Base-by-base conservation (phyloP, 2,113 vertebrate genomes). In the Probosciger aterrimus region DNA sequence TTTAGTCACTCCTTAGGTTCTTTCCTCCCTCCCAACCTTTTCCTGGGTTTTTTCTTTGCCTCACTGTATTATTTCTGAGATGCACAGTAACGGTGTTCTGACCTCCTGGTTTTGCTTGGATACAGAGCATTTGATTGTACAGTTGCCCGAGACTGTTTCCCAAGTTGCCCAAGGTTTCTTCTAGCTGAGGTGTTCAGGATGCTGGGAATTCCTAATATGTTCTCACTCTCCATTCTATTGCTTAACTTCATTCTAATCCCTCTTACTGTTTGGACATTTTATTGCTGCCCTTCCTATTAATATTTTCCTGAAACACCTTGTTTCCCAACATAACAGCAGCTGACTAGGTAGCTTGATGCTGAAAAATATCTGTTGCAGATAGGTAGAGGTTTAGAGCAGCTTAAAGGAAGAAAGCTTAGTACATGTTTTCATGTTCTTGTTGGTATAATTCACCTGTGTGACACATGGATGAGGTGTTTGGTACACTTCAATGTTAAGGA, bases 371-470 rank as follows among this genome's bases (percentile, higher is more conserved):
- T 12, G 41, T 7, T 80, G 53, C 41, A 70, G 64, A 8, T 8
- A 14, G 27, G 25, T 4, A 33, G 28, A 27, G 28, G 28, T 27
- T 73, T 23, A n/a, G 53, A 35, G 63, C 79, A 30, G 76, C 15
- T 33, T 14, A 9, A 50, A 71, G 35, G 59, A 47, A 88, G 79
- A 68, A 50, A 78, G 49, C 50, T 63, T 17, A 43, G 73, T 6
- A 9, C 0, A 0, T 25, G 49, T 81, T 76, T 57, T 80, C 9
- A 0, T 35, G 50, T 68, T 86, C 69, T 47, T n/a, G 8, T 35
- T 63, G 62, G 60, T 68, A 3, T 41, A 83, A 9, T 16, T 84
- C 60, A 47, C 30, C 73, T 82, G 37, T 63, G 23, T 83, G 69
- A 68, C 46, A 77, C 73, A 37, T 14, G 19, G 49, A 19, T 14